Evolutionary conservation across 2,888 invertebrate genomes (phyloP).

Genomic region (Leptinotarsa haldemani): DNA sequence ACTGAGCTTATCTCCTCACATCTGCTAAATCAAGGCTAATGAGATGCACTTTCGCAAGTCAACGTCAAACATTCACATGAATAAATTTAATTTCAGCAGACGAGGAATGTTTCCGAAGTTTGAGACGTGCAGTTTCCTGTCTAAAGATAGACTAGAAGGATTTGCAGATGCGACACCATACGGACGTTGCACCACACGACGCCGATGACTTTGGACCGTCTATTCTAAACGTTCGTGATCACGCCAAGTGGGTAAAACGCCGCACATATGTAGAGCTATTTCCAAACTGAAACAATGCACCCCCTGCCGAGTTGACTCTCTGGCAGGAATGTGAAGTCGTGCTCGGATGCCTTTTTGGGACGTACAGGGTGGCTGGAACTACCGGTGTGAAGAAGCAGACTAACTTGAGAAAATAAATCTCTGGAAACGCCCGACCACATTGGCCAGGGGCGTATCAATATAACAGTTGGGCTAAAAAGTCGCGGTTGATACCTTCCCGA

Average conservation of each 20-base stretch:
- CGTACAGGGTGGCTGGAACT: neutral
- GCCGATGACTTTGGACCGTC: neutral
- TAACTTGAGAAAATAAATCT: too few relatives aligned
- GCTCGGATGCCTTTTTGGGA: neutral
- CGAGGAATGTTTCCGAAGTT: neutral
- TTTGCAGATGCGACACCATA: neutral
- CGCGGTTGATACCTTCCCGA: too few relatives aligned
- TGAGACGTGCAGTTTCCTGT: neutral
- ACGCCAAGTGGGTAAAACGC: slow-evolving; percentile 10
- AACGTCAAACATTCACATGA: too few relatives aligned
- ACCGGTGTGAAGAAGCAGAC: too few relatives aligned
- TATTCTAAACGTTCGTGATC: slow-evolving; percentile 17
- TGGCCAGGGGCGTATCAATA: too few relatives aligned
- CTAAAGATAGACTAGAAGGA: slow-evolving; percentile 4
- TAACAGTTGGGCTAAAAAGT: too few relatives aligned
- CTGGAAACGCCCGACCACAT: too few relatives aligned
- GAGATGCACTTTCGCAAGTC: too few relatives aligned
- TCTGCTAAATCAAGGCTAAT: too few relatives aligned
- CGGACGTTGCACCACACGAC: neutral
- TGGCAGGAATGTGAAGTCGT: neutral
- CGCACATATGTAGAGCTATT: slow-evolving; percentile 16
- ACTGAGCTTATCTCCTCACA: too few relatives aligned
- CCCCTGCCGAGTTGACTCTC: neutral
- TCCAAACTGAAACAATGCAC: slow-evolving; percentile 1
- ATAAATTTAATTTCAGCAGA: neutral